phyloP scores from a whole-genome alignment of 1,140 invertebrate species.

The Drosophila mauritiana region DNA sequence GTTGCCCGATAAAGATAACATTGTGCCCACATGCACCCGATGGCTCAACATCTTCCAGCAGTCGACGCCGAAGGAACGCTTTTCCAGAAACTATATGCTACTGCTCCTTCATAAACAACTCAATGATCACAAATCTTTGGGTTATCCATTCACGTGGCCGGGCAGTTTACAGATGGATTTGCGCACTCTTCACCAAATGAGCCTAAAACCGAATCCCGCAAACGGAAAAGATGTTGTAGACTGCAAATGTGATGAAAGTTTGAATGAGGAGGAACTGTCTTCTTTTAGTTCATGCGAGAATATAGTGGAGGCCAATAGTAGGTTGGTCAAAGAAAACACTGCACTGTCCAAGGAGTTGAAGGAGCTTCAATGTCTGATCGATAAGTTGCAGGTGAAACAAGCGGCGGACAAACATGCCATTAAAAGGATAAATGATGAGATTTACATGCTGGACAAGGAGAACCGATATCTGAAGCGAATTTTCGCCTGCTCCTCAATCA shows the following conservation, averaged over 20 bases:
- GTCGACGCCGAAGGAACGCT: conserved; percentile 41
- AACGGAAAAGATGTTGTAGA: neutral
- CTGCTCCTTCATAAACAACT: conserved; percentile 65
- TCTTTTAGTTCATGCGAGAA: neutral
- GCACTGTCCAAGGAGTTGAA: conserved; percentile 14
- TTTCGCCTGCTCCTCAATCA: conserved; percentile 27
- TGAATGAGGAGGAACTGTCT: neutral
- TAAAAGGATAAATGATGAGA: neutral
- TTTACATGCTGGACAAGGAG: conserved; percentile 24
- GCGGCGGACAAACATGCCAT: neutral
- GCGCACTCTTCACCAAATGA: conserved; percentile 29
- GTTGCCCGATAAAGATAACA: conserved; percentile 19
- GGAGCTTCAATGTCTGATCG: conserved; percentile 8
- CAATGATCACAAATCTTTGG: conserved; percentile 31
- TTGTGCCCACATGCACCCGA: conserved; percentile 45
- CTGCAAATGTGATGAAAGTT: neutral
- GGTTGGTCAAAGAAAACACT: conserved; percentile 23
- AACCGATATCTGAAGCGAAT: conserved; percentile 36
- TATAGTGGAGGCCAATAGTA: conserved; percentile 6
- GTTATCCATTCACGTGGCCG: conserved; percentile 63
- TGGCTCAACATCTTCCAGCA: conserved; percentile 64
- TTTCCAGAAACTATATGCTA: conserved; percentile 66
- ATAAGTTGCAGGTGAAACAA: neutral
- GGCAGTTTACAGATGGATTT: conserved; percentile 40
- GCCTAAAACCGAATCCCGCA: neutral